Conservation (phyloP, 2,888 invertebrate species). For the Serrognathus titanus region DNA sequence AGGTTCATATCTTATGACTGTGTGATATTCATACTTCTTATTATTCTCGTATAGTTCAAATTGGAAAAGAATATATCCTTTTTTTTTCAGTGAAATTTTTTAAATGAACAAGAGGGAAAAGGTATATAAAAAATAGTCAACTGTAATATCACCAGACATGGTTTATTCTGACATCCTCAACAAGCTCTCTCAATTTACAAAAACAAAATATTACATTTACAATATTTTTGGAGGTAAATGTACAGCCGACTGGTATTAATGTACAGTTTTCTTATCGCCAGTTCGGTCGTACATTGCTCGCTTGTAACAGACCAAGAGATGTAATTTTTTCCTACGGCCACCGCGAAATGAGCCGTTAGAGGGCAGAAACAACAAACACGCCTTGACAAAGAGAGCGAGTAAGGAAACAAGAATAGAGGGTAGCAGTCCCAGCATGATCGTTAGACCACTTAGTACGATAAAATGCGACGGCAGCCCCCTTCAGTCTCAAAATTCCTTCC, state of each 20-base stretch:
- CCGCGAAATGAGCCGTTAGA: conserved; percentile 24
- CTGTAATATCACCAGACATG: conserved; percentile 56
- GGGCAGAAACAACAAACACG: conserved; percentile 44
- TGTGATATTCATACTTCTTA: too few relatives aligned
- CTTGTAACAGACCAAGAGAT: conserved; percentile 2
- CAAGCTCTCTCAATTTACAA: conserved; percentile 68
- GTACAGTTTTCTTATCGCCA: not conserved
- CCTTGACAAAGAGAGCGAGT: conserved; percentile 38
- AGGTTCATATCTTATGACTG: too few relatives aligned
- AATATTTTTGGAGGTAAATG: conserved; percentile 6
- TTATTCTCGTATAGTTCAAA: not conserved
- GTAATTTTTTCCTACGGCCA: not conserved
- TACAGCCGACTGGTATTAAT: conserved; percentile 1
- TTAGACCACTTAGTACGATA: not conserved
- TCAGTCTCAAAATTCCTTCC: conserved; percentile 48
- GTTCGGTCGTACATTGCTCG: conserved; percentile 8
- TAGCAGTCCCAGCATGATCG: conserved; percentile 11
- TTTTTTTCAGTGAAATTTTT: not conserved
- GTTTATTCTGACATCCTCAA: conserved; percentile 75
- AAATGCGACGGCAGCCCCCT: conserved; percentile 37
- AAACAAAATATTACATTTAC: conserved; percentile 49
- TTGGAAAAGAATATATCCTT: not conserved
- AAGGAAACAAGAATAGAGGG: conserved; percentile 42
- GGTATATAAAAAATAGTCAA: conserved; percentile 8
- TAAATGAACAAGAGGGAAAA: not conserved